These are phyloP conservation scores for Stenurella melanura DNA, from an alignment of 2,888 invertebrate species.

Conservation along the genomic window DNA sequence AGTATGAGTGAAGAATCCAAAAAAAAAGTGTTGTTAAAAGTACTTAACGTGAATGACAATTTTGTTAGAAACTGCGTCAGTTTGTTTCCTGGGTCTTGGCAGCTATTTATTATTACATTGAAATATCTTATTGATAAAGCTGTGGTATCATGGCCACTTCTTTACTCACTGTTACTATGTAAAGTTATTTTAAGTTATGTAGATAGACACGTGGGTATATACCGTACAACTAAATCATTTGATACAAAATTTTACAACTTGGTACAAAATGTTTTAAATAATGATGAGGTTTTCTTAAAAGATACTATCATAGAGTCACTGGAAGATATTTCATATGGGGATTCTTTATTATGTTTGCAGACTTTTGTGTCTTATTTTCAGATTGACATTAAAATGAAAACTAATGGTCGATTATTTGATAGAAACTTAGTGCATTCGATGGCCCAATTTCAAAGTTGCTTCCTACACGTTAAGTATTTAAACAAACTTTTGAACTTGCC, in stretches of 20 bases:
- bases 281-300: constrained; percentile 14
- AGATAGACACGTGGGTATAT: constrained; percentile 77
- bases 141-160: constrained; percentile 71
- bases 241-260: constrained; percentile 67
- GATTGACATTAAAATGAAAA: constrained; percentile 75
- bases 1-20: constrained; percentile 61
- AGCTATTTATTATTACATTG: constrained; percentile 77
- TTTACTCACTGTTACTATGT: constrained; percentile 78
- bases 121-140: constrained; percentile 77
- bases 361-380: constrained; percentile 78
- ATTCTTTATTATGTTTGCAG: constrained; percentile 78
- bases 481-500: constrained; percentile 81
- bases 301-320: constrained; percentile 73
- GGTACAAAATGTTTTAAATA: not conserved
- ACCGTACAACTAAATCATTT: constrained; percentile 71
- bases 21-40: constrained; percentile 64
- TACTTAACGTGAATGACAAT: constrained; percentile 72
- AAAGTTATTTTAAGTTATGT: constrained; percentile 77
- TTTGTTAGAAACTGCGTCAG: constrained; percentile 67
- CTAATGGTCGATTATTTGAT: constrained; percentile 76
- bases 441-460: constrained; percentile 81
- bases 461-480: constrained; percentile 77
- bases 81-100: constrained; percentile 77
- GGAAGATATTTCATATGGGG: constrained; percentile 75
- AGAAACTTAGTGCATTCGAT: constrained; percentile 78